Base-by-base conservation (phyloP, 2,113 vertebrate genomes). In the Neopipo cinnamomea region DNA sequence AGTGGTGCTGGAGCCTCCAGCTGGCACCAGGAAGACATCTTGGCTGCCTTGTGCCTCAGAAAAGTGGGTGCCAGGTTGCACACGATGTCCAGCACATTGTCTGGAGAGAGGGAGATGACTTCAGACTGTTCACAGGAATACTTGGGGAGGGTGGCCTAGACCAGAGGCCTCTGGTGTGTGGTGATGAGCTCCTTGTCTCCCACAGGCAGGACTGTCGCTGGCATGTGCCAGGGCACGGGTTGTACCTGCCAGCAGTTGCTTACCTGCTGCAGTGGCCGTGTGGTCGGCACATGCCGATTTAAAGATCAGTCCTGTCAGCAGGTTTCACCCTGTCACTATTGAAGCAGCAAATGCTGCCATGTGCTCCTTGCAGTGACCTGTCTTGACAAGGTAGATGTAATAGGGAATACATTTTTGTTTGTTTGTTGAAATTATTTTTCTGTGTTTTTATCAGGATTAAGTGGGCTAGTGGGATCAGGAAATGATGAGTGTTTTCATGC, bases 61-160 rank as follows among this genome's bases (percentile, higher is more conserved):
- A 94, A 35, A 70, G 5, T 28, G 0, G 4, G 5, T 37, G 10
- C 28, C 0, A 3, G 12, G 3, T n/a, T 37, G 13, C 11, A 21
- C 0, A 0, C 27, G 1, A 0, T 71, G 3, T 65, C 16, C 33
- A n/a, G 2, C 31, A 2, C 1, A 0, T 44, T 79, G 41, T 28
- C 24, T 46, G 47, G 8, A 15, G 31, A 35, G 35, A 42, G 15
- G 30, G 50, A 75, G n/a, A 2, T 75, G 11, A 17, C 37, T 85
- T n/a, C 9, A 5, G 31, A 35, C 16, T 2, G 1, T 9, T 77
- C 11, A 42, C 39, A 24, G 25, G 23, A 62, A 13, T 25, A 9
- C 20, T 56, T n/a, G 4, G 18, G 53, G 46, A 37, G 18, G 9
- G 16, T 44, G 31, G 53, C 53, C 25, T 50, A 28, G 56, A 44